These are phyloP conservation scores for Sebastes steindachneri DNA, from an alignment of 2,797 vertebrate genomes.

Conservation along the genomic window DNA sequence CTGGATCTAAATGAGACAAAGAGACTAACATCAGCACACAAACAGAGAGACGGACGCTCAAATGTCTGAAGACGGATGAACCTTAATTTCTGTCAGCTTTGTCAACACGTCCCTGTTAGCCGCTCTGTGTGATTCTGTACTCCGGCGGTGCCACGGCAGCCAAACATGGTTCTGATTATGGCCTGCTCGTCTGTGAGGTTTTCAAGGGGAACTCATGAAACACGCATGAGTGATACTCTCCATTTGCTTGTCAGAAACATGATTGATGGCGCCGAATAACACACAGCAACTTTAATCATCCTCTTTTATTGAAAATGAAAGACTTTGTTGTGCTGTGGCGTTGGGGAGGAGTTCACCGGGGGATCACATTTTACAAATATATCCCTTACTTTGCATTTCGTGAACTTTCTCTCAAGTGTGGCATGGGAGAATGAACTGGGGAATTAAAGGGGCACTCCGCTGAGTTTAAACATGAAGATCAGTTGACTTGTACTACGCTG, in stretches of 20 bases:
- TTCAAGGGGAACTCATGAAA: slow-evolving; percentile 61
- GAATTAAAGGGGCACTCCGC: slow-evolving; percentile 22
- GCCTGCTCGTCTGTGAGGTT: slow-evolving; percentile 60
- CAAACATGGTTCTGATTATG: slow-evolving; percentile 73
- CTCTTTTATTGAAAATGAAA: slow-evolving; percentile 62
- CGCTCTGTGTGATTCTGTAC: slow-evolving; percentile 24
- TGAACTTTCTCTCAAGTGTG: slow-evolving; percentile 27
- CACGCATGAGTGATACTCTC: slow-evolving; percentile 61
- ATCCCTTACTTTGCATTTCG: slow-evolving; percentile 35
- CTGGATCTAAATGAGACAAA: slow-evolving; percentile 28
- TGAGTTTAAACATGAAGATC: neutral
- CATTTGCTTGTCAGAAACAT: slow-evolving; percentile 73
- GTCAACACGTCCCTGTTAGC: slow-evolving; percentile 32
- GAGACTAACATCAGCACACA: slow-evolving; percentile 14
- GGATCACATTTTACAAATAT: slow-evolving; percentile 48
- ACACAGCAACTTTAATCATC: slow-evolving; percentile 56
- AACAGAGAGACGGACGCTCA: slow-evolving; percentile 9
- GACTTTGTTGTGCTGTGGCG: slow-evolving; percentile 46
- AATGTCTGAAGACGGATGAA: slow-evolving; percentile 6
- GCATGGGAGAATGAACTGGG: slow-evolving; percentile 17
- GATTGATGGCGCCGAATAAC: slow-evolving; percentile 77
- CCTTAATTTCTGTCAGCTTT: slow-evolving; percentile 30
- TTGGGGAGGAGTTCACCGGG: slow-evolving; percentile 35
- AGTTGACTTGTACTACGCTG: neutral
- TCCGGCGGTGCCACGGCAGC: slow-evolving; percentile 21